Conservation (phyloP, 2,888 invertebrate species). For the Apotomis betuletana region DNA sequence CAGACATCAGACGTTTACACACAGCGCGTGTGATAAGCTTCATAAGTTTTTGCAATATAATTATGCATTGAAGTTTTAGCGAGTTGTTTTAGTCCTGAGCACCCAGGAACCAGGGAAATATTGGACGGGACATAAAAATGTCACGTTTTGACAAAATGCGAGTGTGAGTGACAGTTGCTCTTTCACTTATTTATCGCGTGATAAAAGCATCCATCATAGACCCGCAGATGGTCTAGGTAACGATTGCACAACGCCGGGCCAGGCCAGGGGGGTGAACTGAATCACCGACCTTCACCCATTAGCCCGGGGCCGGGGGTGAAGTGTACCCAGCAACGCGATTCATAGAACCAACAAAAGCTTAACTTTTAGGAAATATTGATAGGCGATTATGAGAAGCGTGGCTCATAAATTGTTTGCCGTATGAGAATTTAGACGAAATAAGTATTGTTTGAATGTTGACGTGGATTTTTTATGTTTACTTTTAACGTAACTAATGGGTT, state of each 20-base stretch:
- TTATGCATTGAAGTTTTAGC: too few relatives aligned
- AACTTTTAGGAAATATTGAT: slow-evolving; percentile 32
- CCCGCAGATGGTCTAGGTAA: not conserved
- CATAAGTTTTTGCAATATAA: too few relatives aligned
- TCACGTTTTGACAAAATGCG: not conserved
- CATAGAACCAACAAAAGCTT: slow-evolving; percentile 36
- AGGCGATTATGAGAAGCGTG: slow-evolving; percentile 17
- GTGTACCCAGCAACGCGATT: slow-evolving; percentile 38
- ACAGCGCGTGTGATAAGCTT: too few relatives aligned
- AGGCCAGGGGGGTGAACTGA: slow-evolving; percentile 54
- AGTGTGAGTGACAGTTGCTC: too few relatives aligned
- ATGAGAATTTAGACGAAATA: slow-evolving; percentile 7
- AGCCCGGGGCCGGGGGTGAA: slow-evolving; percentile 35
- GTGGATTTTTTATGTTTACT: not conserved
- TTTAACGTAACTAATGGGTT: too few relatives aligned
- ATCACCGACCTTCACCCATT: slow-evolving; percentile 63
- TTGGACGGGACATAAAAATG: too few relatives aligned
- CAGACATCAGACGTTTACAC: too few relatives aligned
- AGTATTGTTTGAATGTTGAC: not conserved
- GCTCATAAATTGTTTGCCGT: not conserved
- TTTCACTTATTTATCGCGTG: too few relatives aligned
- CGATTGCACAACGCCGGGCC: slow-evolving; percentile 41
- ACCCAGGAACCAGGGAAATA: too few relatives aligned
- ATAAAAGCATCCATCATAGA: too few relatives aligned
- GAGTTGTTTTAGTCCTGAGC: too few relatives aligned